These are phyloP conservation scores for Azemiops feae DNA, from an alignment of 2,113 vertebrate genomes.

Conservation along the genomic window DNA sequence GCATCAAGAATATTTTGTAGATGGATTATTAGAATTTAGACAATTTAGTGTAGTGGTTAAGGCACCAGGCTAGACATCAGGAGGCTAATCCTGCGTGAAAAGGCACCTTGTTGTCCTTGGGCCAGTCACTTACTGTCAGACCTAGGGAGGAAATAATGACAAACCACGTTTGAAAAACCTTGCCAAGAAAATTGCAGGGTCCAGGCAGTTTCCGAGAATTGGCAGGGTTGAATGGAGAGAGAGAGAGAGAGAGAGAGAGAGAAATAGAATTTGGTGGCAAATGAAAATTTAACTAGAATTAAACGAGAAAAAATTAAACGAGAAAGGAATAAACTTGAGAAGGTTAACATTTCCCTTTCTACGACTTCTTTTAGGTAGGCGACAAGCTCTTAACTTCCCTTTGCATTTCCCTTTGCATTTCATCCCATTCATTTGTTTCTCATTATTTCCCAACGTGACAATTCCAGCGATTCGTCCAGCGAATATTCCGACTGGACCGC, in stretches of 20 bases:
- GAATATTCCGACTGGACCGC: conserved; percentile 99
- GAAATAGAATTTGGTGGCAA: not conserved
- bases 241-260: not conserved
- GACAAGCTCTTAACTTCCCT: conserved; percentile 1
- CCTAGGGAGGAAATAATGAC: not conserved
- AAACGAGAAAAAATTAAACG: not conserved
- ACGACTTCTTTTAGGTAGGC: not conserved
- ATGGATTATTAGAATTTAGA: not conserved
- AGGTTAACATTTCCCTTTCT: not conserved
- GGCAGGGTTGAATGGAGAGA: not conserved
- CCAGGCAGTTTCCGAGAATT: not conserved
- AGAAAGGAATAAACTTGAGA: not conserved
- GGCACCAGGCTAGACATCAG: not conserved
- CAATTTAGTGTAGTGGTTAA: not conserved
- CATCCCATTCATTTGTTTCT: conserved; percentile 1
- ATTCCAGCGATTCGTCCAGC: conserved; percentile 88
- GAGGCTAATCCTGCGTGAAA: not conserved
- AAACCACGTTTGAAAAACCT: not conserved
- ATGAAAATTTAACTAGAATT: not conserved
- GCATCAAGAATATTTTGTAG: not conserved
- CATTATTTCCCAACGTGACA: conserved; percentile 10
- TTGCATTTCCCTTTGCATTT: not conserved
- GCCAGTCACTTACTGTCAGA: not conserved
- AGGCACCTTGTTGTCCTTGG: not conserved
- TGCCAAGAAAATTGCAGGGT: not conserved